Percentiles rank a stretch among this genome's conserved stretches.
Conservation (phyloP, 2,113 vertebrate species). For the Nibea albiflora region DNA sequence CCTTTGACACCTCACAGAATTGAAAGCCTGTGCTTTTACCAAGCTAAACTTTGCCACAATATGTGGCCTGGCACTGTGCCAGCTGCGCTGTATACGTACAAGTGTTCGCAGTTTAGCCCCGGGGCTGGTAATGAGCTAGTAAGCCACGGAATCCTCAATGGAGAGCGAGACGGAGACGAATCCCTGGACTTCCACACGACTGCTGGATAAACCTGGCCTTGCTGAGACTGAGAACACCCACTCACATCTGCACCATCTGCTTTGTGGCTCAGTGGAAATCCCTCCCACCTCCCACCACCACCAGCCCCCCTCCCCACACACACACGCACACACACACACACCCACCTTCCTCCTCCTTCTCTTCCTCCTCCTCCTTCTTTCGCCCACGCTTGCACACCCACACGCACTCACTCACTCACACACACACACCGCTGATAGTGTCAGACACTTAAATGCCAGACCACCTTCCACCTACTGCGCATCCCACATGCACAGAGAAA, state of each 20-base stretch:
- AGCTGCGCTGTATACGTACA: slow-evolving; percentile 38
- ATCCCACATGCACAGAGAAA: slow-evolving; percentile 52
- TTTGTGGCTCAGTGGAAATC: slow-evolving; percentile 64
- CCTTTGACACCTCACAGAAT: slow-evolving; percentile 34
- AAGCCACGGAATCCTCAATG: slow-evolving; percentile 59
- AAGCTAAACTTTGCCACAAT: slow-evolving; percentile 52
- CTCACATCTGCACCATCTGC: slow-evolving; percentile 80
- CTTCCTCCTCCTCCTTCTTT: not conserved
- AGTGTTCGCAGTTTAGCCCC: slow-evolving; percentile 48
- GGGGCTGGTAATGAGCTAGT: slow-evolving; percentile 58
- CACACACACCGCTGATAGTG: slow-evolving; percentile 59
- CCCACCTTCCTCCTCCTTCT: not conserved
- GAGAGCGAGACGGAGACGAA: slow-evolving; percentile 49
- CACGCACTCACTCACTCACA: slow-evolving; percentile 47
- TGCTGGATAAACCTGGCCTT: slow-evolving; percentile 71
- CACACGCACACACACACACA: not conserved
- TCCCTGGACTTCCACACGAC: slow-evolving; percentile 52
- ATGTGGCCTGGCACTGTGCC: slow-evolving; percentile 38
- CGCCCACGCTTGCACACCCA: slow-evolving; percentile 39
- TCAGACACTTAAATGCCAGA: slow-evolving; percentile 76
- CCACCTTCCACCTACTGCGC: slow-evolving; percentile 67
- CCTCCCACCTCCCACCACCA: slow-evolving; percentile 15
- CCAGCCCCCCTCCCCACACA: not conserved
- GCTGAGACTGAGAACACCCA: slow-evolving; percentile 71
- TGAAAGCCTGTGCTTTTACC: slow-evolving; percentile 22